phyloP scores from a whole-genome alignment of 2,888 invertebrate genomes.

The Neoaliturus tenellus region DNA sequence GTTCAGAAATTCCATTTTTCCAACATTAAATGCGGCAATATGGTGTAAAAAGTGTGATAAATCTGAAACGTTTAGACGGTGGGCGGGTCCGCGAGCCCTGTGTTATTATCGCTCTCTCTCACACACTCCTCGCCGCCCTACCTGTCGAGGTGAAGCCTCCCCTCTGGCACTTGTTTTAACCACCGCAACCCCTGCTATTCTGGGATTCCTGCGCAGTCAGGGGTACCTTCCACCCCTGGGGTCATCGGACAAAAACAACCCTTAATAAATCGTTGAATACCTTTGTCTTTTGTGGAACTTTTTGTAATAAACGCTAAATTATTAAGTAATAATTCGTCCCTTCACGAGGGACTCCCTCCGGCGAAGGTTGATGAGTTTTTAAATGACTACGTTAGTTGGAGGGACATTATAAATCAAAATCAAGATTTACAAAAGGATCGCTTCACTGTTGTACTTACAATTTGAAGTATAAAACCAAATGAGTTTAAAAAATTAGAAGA shows the following conservation, averaged over 20 bases:
- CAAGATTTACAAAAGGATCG: too few relatives aligned
- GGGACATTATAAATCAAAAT: too few relatives aligned
- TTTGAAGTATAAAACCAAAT: too few relatives aligned
- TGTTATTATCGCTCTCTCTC: not conserved
- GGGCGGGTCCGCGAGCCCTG: not conserved
- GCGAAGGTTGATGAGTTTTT: not conserved
- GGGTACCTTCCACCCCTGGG: not conserved
- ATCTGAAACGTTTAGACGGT: not conserved
- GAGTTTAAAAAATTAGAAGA: too few relatives aligned
- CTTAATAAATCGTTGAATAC: not conserved
- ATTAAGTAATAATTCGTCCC: not conserved
- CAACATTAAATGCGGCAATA: not conserved
- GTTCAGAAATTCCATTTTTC: not conserved
- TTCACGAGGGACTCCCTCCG: not conserved
- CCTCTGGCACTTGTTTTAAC: not conserved
- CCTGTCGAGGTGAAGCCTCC: not conserved
- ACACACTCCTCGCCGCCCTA: not conserved
- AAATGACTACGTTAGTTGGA: not conserved
- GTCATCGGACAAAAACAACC: conserved; percentile 18
- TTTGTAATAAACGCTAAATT: not conserved
- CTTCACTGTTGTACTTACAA: too few relatives aligned
- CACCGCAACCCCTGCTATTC: not conserved
- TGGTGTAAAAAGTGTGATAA: not conserved
- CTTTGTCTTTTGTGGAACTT: not conserved
- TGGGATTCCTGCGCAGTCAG: conserved; percentile 21